Evolutionary conservation across 2,888 invertebrate species (phyloP).

Genomic region (Torymus aiolomorphi): DNA sequence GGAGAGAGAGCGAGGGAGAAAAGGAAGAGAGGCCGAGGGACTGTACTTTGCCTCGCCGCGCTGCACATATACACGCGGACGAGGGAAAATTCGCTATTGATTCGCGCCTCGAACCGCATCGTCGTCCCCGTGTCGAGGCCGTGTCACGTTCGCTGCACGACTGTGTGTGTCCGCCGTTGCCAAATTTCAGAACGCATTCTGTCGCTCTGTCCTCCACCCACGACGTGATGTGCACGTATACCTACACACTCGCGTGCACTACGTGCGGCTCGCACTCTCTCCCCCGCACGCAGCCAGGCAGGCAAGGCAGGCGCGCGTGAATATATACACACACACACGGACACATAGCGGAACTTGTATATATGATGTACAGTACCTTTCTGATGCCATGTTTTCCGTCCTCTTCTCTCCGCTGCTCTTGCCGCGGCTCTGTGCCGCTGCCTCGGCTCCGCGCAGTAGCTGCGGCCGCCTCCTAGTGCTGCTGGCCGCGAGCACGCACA

Average conservation of each 20-base stretch:
- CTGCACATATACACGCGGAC: background rate
- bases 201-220: too few relatives aligned
- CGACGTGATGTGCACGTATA: too few relatives aligned
- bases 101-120: slow-evolving; percentile 23
- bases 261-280: background rate
- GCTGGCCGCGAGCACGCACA: slow-evolving; percentile 1
- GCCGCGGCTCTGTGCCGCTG: too few relatives aligned
- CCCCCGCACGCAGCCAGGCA: slow-evolving; percentile 1
- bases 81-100: slow-evolving; percentile 31
- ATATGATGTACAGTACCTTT: slow-evolving; percentile 35
- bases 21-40: background rate
- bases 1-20: background rate
- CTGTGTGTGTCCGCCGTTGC: slow-evolving; percentile 36
- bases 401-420: too few relatives aligned
- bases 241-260: background rate
- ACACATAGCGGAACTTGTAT: background rate
- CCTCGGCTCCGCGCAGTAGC: background rate
- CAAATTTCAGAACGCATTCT: slow-evolving; percentile 36
- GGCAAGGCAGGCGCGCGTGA: background rate
- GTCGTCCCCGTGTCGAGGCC: slow-evolving; percentile 37
- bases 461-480: background rate
- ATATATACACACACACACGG: background rate
- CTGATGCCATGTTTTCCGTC: slow-evolving; percentile 48
- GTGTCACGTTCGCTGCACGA: slow-evolving; percentile 23
- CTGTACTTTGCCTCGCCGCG: background rate